Evolutionary conservation across 2,888 invertebrate species (phyloP).

Genomic region (Xylota sylvarum): DNA sequence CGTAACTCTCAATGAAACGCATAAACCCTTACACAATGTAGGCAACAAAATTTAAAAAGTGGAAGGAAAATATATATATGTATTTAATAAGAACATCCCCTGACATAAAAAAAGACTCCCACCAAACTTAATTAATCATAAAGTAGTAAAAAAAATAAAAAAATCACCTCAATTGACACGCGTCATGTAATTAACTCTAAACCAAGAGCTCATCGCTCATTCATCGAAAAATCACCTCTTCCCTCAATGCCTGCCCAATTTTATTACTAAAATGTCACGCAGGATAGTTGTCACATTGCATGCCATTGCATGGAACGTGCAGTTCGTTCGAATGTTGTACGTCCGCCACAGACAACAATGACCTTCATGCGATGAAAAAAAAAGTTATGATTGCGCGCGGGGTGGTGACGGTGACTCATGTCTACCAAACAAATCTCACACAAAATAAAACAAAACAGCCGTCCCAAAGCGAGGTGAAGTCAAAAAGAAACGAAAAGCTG

Average conservation of each 20-base stretch:
- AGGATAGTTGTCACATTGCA: constrained; percentile 40
- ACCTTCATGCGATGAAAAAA: constrained; percentile 60
- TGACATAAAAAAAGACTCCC: not conserved
- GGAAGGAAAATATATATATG: too few relatives aligned
- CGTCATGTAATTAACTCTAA: not conserved
- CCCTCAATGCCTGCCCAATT: not conserved
- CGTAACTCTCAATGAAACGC: too few relatives aligned
- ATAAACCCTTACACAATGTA: too few relatives aligned
- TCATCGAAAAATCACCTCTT: not conserved
- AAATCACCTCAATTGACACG: not conserved
- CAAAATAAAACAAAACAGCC: constrained; percentile 20
- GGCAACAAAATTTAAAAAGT: too few relatives aligned
- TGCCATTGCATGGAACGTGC: constrained; percentile 10
- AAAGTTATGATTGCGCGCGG: constrained; percentile 47
- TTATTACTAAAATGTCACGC: constrained; percentile 36
- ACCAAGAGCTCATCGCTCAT: too few relatives aligned
- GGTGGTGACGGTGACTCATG: constrained; percentile 45
- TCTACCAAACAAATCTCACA: constrained; percentile 5
- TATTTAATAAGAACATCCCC: too few relatives aligned
- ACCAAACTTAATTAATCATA: not conserved
- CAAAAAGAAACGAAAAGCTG: not conserved
- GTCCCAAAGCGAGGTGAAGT: not conserved
- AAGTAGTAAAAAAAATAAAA: not conserved
- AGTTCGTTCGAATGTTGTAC: constrained; percentile 5
- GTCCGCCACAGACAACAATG: constrained; percentile 63